These are phyloP conservation scores for Ericerus pela DNA, from an alignment of 1,140 invertebrate genomes.

Conservation along the genomic window DNA sequence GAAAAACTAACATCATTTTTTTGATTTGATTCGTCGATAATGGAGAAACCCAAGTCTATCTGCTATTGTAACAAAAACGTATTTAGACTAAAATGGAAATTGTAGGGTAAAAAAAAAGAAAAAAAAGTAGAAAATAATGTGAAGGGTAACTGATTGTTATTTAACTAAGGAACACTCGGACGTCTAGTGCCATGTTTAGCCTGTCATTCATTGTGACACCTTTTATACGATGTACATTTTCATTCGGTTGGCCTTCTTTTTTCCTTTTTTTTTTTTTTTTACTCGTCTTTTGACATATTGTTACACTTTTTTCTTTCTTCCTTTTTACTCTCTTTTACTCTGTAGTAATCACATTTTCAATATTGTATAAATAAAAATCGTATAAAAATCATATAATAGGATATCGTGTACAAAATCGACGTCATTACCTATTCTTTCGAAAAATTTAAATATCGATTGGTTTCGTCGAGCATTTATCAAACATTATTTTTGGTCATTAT, in stretches of 20 bases:
- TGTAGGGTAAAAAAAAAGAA: no score
- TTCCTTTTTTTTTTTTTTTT: no score
- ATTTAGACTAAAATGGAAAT: no score
- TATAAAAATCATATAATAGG: constrained; percentile 4
- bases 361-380: constrained; percentile 5
- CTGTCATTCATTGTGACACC: constrained; percentile 11
- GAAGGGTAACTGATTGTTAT: constrained; percentile 12
- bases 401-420: neutral
- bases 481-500: no score
- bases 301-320: constrained; percentile 3
- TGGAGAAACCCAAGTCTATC: neutral
- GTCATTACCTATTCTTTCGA: neutral
- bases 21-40: constrained; percentile 3
- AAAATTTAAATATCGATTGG: constrained; percentile 6
- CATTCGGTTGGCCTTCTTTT: constrained; percentile 6
- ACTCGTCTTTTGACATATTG: constrained; percentile 11
- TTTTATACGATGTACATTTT: constrained; percentile 1
- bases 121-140: constrained; percentile 4
- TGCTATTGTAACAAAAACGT: no score
- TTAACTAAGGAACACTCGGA: constrained; percentile 8
- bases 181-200: constrained; percentile 10
- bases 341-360: neutral
- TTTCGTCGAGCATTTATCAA: neutral
- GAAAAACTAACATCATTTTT: constrained; percentile 8
- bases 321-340: neutral